A percentile compares a stretch with the other conserved stretches of the same genome.
Evolutionary conservation across 2,888 invertebrate species (phyloP).

Genomic region (Euzetes globulus): DNA sequence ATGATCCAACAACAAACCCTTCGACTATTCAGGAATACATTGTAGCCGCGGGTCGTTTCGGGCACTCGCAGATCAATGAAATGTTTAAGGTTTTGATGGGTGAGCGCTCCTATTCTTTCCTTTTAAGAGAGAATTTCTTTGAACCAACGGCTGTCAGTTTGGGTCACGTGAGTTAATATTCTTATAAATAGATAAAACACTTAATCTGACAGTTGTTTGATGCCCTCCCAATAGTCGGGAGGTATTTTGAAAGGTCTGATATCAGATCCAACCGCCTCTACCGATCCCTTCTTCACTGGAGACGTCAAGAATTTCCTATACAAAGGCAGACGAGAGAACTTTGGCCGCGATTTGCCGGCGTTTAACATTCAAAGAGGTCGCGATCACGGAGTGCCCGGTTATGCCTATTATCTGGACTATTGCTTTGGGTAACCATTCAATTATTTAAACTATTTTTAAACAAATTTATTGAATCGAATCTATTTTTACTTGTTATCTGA

Average conservation of each 20-base stretch:
- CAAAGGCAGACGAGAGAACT: not conserved
- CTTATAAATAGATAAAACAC: slow-evolving; percentile 1
- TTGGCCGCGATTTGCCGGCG: slow-evolving; percentile 32
- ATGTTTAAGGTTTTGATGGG: slow-evolving; percentile 28
- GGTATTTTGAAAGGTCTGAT: slow-evolving; percentile 31
- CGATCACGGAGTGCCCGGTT: slow-evolving; percentile 34
- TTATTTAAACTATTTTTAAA: not conserved
- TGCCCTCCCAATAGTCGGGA: slow-evolving; percentile 23
- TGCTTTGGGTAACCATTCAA: slow-evolving; percentile 33
- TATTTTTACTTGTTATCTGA: not conserved
- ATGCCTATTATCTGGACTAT: slow-evolving; percentile 33
- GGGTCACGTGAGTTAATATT: slow-evolving; percentile 29
- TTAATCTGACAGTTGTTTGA: not conserved
- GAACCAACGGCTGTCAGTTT: slow-evolving; percentile 35
- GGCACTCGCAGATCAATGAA: slow-evolving; percentile 35
- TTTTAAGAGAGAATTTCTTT: slow-evolving; percentile 34
- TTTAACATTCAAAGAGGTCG: slow-evolving; percentile 33
- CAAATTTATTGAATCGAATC: not conserved
- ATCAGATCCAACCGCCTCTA: slow-evolving; percentile 23
- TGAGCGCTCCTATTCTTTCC: slow-evolving; percentile 22
- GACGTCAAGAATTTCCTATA: slow-evolving; percentile 28
- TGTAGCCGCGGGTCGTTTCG: slow-evolving; percentile 33
- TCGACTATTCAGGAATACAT: slow-evolving; percentile 40
- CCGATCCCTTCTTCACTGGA: slow-evolving; percentile 27
- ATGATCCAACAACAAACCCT: slow-evolving; percentile 39